Base-by-base conservation (phyloP, 2,797 vertebrate genomes). In the Parambassis ranga region DNA sequence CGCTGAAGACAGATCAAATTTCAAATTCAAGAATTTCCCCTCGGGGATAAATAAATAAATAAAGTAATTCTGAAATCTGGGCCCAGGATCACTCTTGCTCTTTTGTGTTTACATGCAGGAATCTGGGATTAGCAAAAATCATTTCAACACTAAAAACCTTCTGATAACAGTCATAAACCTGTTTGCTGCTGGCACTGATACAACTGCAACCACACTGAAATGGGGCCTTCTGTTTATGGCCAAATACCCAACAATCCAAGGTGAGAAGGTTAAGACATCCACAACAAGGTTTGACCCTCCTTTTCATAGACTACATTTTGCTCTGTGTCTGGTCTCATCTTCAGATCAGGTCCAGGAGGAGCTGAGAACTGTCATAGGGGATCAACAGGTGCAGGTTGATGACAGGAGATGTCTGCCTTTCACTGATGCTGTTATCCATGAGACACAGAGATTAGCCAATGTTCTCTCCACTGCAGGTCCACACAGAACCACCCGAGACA, bases 231-330 rank as follows among this genome's bases (percentile, higher is more conserved):
- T 90, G 14, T 10, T 83, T 1, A 88, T 90, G 86, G 65, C 78
- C 20, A 90, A 87, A 20, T 75, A 87, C 43, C 89, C 90, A 13
- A 16, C 86, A 2, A 76, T 86, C 47, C 89, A 89, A 19, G 75
- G 89, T 89, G 56, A 50, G 38, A 2, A 50, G 7, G 4, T 7
- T 1, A 4, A 7, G 6, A 20, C 13, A 19, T 39, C n/a, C 11
- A 22, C 19, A 19, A 6, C 19, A 19, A 6, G 20, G 0, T 36
- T 19, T 37, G 10, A 28, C 36, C 2, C 3, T 2, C 11, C 20
- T 11, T 22, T 37, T 22, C 39, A 20, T 39, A 20, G 39, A 0
- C 20, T 22, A 4, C 11, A 28, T 16, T 18, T 15, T 3, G 16
- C 20, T 4, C 2, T 19, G 4, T 0, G 8, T 5, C 5, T 7